Evolutionary conservation across 2,888 invertebrate species (phyloP).

Genomic region (Caenorhabditis macrosperma): DNA sequence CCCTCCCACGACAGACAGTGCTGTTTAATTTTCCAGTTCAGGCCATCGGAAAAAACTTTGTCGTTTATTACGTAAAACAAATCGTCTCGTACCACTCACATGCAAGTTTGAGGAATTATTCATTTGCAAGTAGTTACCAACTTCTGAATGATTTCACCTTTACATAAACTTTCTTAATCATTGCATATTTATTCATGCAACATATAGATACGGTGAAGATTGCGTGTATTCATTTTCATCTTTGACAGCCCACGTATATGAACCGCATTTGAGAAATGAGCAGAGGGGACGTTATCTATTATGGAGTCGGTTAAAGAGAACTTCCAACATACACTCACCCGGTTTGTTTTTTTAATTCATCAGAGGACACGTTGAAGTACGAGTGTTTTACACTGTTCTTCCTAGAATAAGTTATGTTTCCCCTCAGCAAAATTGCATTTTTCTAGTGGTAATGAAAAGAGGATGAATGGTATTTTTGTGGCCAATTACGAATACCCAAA

Average conservation of each 20-base stretch:
- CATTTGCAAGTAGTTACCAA: constrained; percentile 26
- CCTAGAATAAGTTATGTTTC: background rate
- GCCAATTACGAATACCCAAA: background rate
- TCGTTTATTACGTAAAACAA: too few species aligned
- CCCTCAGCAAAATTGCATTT: background rate
- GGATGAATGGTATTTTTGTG: constrained; percentile 32
- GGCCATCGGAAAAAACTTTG: too few species aligned
- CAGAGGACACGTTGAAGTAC: too few species aligned
- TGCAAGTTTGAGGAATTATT: constrained; percentile 27
- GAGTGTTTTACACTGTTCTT: too few species aligned
- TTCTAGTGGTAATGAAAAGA: constrained; percentile 5
- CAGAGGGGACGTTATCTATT: too few species aligned
- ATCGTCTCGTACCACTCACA: too few species aligned
- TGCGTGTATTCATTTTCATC: constrained; percentile 44
- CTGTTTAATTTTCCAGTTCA: too few species aligned
- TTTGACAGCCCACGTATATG: constrained; percentile 23
- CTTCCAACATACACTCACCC: too few species aligned
- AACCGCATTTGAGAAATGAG: too few species aligned
- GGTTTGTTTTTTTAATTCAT: too few species aligned
- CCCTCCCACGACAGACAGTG: too few species aligned
- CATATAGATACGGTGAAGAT: constrained; percentile 51
- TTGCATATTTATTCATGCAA: constrained; percentile 45
- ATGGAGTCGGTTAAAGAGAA: too few species aligned
- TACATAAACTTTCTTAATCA: constrained; percentile 12
- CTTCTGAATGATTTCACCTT: constrained; percentile 37